Evolutionary conservation across 2,888 invertebrate genomes (phyloP).

Genomic region (Ceraclea dissimilis): DNA sequence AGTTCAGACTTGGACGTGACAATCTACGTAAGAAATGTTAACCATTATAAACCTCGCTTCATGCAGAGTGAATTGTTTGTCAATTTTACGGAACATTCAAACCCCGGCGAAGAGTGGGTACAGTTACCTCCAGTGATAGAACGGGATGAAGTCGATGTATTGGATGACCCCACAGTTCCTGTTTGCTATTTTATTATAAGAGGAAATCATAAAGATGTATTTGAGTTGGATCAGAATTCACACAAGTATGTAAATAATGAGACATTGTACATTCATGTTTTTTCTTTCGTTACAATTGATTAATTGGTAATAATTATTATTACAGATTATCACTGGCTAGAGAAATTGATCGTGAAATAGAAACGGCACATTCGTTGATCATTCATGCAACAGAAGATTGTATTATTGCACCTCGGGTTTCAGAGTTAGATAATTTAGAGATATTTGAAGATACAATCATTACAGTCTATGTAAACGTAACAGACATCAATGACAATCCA

Average conservation of each 20-base stretch:
- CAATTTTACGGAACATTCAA: conserved; percentile 62
- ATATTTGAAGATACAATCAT: conserved; percentile 59
- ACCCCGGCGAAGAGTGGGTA: conserved; percentile 57
- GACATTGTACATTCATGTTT: too few relatives aligned
- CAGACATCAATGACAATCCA: conserved; percentile 87
- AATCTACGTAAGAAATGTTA: conserved; percentile 80
- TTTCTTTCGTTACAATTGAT: conserved; percentile 1
- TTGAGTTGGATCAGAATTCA: conserved; percentile 62
- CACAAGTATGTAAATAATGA: conserved; percentile 63
- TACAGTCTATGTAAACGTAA: conserved; percentile 60
- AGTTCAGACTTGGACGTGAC: conserved; percentile 83
- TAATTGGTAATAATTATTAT: too few relatives aligned
- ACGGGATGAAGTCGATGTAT: conserved; percentile 75
- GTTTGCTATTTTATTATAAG: conserved; percentile 92
- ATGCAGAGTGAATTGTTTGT: conserved; percentile 60
- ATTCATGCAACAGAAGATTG: conserved; percentile 83
- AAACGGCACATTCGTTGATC: conserved; percentile 59
- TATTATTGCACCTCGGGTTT: conserved; percentile 49
- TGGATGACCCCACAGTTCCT: conserved; percentile 70
- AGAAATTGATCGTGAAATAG: conserved; percentile 68
- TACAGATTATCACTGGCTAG: conserved; percentile 32
- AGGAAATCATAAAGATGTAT: conserved; percentile 68
- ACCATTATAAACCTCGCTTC: conserved; percentile 85
- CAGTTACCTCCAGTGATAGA: conserved; percentile 77
- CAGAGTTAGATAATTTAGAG: conserved; percentile 41